These are phyloP conservation scores for Holacanthus passer DNA, from an alignment of 2,113 vertebrate genomes.

Conservation along the genomic window DNA sequence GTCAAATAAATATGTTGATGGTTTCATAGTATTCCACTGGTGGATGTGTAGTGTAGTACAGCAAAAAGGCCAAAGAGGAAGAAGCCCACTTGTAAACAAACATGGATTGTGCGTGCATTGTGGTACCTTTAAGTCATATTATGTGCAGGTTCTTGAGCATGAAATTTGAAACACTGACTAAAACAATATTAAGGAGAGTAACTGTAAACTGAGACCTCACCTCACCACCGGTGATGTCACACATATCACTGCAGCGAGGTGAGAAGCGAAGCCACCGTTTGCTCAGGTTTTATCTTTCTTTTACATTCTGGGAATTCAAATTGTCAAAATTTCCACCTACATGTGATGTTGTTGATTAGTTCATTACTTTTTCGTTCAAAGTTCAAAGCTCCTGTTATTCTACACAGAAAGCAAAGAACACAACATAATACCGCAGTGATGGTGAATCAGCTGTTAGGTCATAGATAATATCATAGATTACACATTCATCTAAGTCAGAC, in stretches of 20 bases:
- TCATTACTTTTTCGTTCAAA: not conserved
- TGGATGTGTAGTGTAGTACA: no score
- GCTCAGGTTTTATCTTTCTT: not conserved
- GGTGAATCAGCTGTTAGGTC: not conserved
- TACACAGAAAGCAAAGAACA: constrained; percentile 7
- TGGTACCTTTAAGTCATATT: no score
- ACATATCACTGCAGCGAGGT: not conserved
- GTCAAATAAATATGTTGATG: no score
- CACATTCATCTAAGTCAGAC: not conserved
- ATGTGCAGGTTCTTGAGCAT: no score
- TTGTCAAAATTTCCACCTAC: not conserved
- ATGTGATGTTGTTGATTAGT: not conserved
- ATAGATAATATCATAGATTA: not conserved
- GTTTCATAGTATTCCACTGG: not conserved
- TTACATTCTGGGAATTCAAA: no score
- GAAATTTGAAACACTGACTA: no score
- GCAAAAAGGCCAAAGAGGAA: no score
- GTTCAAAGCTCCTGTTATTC: not conserved
- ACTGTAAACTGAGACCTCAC: no score
- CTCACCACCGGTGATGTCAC: no score
- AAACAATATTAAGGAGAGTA: no score
- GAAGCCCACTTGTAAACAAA: no score
- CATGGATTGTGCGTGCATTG: no score
- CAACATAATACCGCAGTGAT: not conserved
- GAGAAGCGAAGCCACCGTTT: not conserved